phyloP scores from a whole-genome alignment of 2,888 invertebrate genomes.

The Ichneumon xanthorius region DNA sequence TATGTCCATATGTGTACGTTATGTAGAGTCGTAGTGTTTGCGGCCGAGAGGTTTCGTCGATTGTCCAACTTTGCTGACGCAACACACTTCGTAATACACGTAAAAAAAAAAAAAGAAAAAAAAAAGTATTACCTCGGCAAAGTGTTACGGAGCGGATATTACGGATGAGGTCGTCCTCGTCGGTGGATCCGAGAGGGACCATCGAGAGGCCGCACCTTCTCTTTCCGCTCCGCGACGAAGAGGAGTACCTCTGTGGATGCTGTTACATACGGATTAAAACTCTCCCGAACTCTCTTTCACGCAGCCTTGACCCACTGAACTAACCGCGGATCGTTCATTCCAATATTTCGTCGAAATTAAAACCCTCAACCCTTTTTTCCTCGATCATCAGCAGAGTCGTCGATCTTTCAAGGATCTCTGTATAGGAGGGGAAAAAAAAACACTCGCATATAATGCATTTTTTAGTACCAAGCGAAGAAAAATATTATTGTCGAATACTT shows the following conservation, averaged over 20 bases:
- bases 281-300: constrained; percentile 62
- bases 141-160: constrained; percentile 74
- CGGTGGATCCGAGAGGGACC: constrained; percentile 30
- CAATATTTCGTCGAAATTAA: constrained; percentile 8
- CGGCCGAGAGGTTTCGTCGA: constrained; percentile 73
- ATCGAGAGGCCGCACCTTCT: constrained; percentile 36
- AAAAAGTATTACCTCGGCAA: constrained; percentile 65
- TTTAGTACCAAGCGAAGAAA: too few relatives aligned
- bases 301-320: constrained; percentile 80
- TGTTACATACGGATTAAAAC: constrained; percentile 66
- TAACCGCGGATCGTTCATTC: constrained; percentile 37
- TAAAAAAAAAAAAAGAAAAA: constrained; percentile 64
- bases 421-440: constrained; percentile 10
- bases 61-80: constrained; percentile 76
- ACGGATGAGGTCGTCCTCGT: constrained; percentile 62
- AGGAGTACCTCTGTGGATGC: constrained; percentile 21
- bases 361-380: not conserved
- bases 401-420: not conserved
- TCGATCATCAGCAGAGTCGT: constrained; percentile 31
- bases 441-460: not conserved
- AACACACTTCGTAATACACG: constrained; percentile 74
- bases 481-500: too few relatives aligned
- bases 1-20: constrained; percentile 47
- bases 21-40: constrained; percentile 48
- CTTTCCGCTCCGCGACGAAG: constrained; percentile 39